Conservation (phyloP, 2,888 invertebrate genomes). For the Rotaria macrura region DNA sequence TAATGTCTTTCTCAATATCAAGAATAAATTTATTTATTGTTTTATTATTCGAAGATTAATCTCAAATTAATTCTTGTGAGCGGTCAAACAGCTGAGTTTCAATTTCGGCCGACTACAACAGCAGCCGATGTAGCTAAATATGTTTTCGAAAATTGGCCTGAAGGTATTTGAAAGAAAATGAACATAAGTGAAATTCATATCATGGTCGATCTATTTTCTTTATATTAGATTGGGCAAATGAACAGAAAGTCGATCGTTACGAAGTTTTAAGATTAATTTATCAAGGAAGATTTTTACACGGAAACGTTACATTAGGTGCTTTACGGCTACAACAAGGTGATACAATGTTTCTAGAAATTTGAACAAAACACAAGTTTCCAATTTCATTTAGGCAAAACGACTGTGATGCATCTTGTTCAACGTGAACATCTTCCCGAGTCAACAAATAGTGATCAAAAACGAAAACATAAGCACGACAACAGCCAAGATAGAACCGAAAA, state of each 20-base stretch:
- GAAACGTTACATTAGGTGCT: constrained; percentile 90
- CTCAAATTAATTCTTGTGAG: constrained; percentile 92
- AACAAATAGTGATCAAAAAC: background rate
- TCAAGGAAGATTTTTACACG: constrained; percentile 97
- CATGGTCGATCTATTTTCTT: constrained; percentile 37
- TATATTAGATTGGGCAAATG: constrained; percentile 79
- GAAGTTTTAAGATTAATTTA: constrained; percentile 97
- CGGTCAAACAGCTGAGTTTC: constrained; percentile 97
- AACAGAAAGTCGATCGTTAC: constrained; percentile 54
- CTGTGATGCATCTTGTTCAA: constrained; percentile 99
- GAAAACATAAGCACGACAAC: constrained; percentile 11
- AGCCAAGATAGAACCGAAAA: background rate
- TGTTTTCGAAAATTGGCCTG: constrained; percentile 98
- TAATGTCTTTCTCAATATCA: background rate
- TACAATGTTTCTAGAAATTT: too few species aligned
- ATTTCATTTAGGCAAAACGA: constrained; percentile 84
- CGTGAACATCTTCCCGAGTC: constrained; percentile 97
- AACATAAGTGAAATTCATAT: background rate
- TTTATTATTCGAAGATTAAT: constrained; percentile 67
- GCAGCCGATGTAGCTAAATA: constrained; percentile 96
- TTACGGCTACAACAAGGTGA: constrained; percentile 65
- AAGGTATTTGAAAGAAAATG: constrained; percentile 59
- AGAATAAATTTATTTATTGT: background rate
- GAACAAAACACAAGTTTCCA: too few species aligned
- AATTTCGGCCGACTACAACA: constrained; percentile 76